A percentile compares a stretch with the other conserved stretches of the same genome.
phyloP scores from a whole-genome alignment of 2,113 vertebrate species.

The Phalacrocorax brasilianus region DNA sequence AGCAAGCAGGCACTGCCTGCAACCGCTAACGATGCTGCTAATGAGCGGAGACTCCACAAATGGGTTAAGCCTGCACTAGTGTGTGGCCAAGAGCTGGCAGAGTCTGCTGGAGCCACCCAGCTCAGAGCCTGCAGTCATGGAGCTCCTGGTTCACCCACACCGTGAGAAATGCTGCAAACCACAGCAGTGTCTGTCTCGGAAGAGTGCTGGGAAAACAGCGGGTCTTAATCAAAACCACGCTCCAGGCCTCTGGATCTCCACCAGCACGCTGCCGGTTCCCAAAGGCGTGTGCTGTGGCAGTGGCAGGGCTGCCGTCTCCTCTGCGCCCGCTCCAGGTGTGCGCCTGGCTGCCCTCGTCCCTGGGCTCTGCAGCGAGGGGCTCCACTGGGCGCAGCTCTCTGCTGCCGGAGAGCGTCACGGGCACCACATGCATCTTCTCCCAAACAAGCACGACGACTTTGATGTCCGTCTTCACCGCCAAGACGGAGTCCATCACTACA shows the following conservation, averaged over 20 bases:
- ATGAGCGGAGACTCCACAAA: not conserved
- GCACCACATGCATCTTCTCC: fast-evolving
- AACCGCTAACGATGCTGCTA: not conserved
- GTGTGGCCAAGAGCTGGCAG: not conserved
- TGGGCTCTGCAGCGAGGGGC: not conserved
- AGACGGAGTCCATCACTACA: fast-evolving
- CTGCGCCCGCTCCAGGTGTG: fast-evolving
- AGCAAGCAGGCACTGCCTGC: not conserved
- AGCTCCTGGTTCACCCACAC: not conserved
- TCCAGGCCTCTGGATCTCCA: not conserved
- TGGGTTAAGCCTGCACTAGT: not conserved
- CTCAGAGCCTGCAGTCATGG: not conserved
- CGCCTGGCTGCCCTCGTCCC: fast-evolving
- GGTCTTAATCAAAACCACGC: not conserved
- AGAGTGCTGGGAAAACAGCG: not conserved
- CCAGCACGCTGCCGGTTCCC: not conserved
- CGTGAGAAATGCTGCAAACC: not conserved
- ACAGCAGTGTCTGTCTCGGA: not conserved
- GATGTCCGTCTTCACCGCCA: fast-evolving
- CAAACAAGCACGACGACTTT: fast-evolving
- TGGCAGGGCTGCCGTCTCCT: not conserved
- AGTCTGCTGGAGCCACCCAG: not conserved
- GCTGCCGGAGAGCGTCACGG: not conserved
- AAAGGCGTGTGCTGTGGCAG: not conserved
- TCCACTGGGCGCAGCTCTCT: not conserved